These are phyloP conservation scores for Polylopha cassiicola DNA, from an alignment of 2,888 invertebrate species.

Conservation along the genomic window DNA sequence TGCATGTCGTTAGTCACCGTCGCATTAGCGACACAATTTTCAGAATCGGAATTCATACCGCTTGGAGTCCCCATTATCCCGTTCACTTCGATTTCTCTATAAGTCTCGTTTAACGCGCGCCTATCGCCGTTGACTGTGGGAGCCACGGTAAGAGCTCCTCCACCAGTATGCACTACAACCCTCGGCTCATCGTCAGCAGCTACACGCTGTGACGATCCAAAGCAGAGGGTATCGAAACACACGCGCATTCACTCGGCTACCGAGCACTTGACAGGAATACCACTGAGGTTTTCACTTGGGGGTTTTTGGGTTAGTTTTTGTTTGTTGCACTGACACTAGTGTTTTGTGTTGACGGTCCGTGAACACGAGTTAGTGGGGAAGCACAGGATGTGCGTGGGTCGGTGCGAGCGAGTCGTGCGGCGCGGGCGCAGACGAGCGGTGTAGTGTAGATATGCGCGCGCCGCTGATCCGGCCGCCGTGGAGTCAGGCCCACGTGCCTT, in stretches of 20 bases:
- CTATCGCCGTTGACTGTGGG: conserved; percentile 71
- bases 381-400: conserved; percentile 54
- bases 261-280: conserved; percentile 62
- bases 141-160: conserved; percentile 72
- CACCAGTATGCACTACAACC: conserved; percentile 69
- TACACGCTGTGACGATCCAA: conserved; percentile 90
- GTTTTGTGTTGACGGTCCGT: conserved; percentile 35
- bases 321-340: conserved; percentile 41
- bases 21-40: conserved; percentile 75
- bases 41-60: conserved; percentile 78
- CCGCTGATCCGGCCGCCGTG: conserved; percentile 46
- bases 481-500: conserved; percentile 67
- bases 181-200: conserved; percentile 86
- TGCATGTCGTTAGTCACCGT: conserved; percentile 74
- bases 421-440: conserved; percentile 61
- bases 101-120: conserved; percentile 69
- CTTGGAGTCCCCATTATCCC: conserved; percentile 75
- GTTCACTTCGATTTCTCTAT: conserved; percentile 65
- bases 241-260: conserved; percentile 90
- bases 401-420: conserved; percentile 62
- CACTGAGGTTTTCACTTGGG: conserved; percentile 61
- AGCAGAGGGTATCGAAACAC: conserved; percentile 93
- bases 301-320: conserved; percentile 38
- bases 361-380: conserved; percentile 44
- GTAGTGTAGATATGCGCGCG: conserved; percentile 60